A percentile compares a stretch with the other conserved stretches of the same genome.
These are phyloP conservation scores for Noctua janthe DNA, from an alignment of 2,888 invertebrate species.

Conservation along the genomic window DNA sequence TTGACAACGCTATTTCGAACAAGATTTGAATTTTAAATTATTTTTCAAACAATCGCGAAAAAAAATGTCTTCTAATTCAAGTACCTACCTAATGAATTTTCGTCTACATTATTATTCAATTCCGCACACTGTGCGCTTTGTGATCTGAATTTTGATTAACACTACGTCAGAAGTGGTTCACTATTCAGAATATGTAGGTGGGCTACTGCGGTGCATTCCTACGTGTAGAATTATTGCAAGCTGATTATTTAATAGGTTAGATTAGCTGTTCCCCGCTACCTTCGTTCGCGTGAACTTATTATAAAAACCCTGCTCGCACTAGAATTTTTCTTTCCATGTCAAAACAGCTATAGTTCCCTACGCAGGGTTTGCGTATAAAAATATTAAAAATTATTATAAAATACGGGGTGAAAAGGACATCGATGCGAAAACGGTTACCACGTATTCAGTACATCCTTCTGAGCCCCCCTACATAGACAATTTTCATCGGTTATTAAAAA, in stretches of 20 bases:
- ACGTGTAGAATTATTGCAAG: background rate
- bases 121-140: constrained; percentile 25
- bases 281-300: too few species aligned
- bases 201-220: constrained; percentile 13
- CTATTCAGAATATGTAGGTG: constrained; percentile 13
- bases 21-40: constrained; percentile 45
- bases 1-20: background rate
- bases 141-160: constrained; percentile 46
- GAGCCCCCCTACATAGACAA: too few species aligned
- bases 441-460: too few species aligned
- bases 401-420: too few species aligned
- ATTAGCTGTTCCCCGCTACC: too few species aligned
- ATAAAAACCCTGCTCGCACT: too few species aligned
- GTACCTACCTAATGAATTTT: constrained; percentile 14
- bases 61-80: constrained; percentile 4
- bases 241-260: constrained; percentile 7
- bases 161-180: constrained; percentile 24
- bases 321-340: too few species aligned
- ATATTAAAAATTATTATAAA: too few species aligned
- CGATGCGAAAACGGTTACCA: too few species aligned
- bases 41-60: constrained; percentile 5
- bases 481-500: too few species aligned
- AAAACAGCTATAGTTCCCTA: too few species aligned
- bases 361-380: too few species aligned
- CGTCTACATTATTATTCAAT: constrained; percentile 37